Conservation (phyloP, 2,888 invertebrate genomes). For the Spilarctia lutea region DNA sequence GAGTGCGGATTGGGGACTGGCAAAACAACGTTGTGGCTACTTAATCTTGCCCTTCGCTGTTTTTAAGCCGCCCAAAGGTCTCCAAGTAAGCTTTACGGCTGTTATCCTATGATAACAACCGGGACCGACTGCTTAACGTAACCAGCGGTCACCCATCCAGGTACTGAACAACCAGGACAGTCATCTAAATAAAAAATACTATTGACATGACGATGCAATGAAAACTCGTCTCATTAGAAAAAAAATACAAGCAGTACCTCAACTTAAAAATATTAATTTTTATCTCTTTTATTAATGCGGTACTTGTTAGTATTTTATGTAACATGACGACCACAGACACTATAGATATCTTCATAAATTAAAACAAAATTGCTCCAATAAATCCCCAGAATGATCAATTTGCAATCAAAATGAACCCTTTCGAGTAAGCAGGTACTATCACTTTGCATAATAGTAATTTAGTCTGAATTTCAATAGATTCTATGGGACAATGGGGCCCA, state of each 20-base stretch:
- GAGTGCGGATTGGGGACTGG: no score
- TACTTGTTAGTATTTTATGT: background rate
- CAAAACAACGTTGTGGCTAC: no score
- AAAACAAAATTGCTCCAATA: slow-evolving; percentile 50
- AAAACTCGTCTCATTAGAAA: no score
- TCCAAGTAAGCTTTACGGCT: no score
- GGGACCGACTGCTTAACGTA: no score
- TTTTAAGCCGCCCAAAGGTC: no score
- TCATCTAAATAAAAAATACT: background rate
- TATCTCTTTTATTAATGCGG: background rate
- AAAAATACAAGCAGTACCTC: no score
- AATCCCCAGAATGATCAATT: slow-evolving; percentile 69
- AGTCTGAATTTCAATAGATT: slow-evolving; percentile 47
- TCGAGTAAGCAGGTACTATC: slow-evolving; percentile 45
- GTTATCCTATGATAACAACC: no score
- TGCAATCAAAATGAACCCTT: slow-evolving; percentile 71
- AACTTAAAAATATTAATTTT: no score
- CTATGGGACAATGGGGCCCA: slow-evolving; percentile 42
- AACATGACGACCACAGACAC: background rate
- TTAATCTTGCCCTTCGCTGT: no score
- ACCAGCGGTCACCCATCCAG: no score
- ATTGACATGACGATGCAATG: background rate
- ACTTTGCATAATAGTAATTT: slow-evolving; percentile 52
- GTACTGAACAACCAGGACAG: no score
- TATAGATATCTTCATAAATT: slow-evolving; percentile 42